These are phyloP conservation scores for Heliconius nattereri DNA, from an alignment of 1,140 invertebrate species.

Conservation along the genomic window DNA sequence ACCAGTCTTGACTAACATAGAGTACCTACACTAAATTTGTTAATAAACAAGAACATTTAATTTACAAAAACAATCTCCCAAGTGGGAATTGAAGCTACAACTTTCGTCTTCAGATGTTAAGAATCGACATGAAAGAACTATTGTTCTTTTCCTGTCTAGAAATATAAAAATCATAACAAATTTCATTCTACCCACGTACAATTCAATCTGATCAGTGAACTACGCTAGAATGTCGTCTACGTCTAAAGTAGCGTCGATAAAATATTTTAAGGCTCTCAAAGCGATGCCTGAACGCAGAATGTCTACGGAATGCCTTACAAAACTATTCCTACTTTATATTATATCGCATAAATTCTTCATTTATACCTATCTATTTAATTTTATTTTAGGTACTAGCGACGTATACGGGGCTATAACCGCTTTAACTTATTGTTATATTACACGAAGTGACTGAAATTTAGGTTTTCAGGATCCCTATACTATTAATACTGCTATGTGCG, in stretches of 20 bases:
- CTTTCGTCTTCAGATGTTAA: too few relatives aligned
- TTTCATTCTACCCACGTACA: conserved; percentile 26
- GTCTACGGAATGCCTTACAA: conserved; percentile 35
- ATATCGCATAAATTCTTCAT: conserved; percentile 25
- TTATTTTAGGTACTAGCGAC: not conserved
- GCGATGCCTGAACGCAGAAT: conserved; percentile 35
- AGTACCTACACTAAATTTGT: too few relatives aligned
- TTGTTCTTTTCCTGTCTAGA: not conserved
- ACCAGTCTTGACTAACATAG: too few relatives aligned
- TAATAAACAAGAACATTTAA: too few relatives aligned
- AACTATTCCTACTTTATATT: conserved; percentile 31
- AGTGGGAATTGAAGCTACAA: too few relatives aligned
- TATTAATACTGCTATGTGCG: too few relatives aligned
- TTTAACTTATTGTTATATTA: too few relatives aligned
- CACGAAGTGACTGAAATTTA: too few relatives aligned
- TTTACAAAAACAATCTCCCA: too few relatives aligned
- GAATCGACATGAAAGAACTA: too few relatives aligned
- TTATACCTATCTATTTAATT: not conserved
- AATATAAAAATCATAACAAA: conserved; percentile 9
- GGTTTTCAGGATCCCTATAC: too few relatives aligned
- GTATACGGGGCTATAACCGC: too few relatives aligned
- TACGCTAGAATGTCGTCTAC: conserved; percentile 23
- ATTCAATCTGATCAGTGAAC: conserved; percentile 35
- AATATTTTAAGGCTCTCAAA: conserved; percentile 44
- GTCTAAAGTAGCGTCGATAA: conserved; percentile 36